These are phyloP conservation scores for Drosophila setifemur DNA, from an alignment of 1,140 invertebrate species.

Conservation along the genomic window DNA sequence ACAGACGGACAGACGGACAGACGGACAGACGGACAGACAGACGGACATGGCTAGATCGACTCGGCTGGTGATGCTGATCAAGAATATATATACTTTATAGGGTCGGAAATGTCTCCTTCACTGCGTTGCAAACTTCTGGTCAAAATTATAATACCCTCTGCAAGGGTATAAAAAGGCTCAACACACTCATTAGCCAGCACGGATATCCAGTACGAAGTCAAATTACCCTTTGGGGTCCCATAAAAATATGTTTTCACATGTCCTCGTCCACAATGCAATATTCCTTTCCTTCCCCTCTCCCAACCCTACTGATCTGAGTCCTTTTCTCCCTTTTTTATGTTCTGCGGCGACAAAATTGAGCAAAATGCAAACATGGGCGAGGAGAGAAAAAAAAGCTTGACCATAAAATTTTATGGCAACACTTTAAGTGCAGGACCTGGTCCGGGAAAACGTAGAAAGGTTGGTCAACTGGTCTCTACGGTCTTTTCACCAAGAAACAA, in stretches of 20 bases:
- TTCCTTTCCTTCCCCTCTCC: not conserved
- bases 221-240: constrained; percentile 53
- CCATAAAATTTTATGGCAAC: constrained; percentile 57
- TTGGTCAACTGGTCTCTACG: constrained; percentile 27
- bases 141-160: too few species aligned
- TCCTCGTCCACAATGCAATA: constrained; percentile 40
- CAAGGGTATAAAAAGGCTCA: constrained; percentile 50
- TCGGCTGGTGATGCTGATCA: too few species aligned
- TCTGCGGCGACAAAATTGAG: constrained; percentile 51
- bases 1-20: too few species aligned
- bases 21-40: too few species aligned
- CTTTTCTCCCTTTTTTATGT: constrained; percentile 28
- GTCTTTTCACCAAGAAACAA: constrained; percentile 30
- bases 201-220: constrained; percentile 37
- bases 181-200: constrained; percentile 46
- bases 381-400: constrained; percentile 14
- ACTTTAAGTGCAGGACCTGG: constrained; percentile 38
- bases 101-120: too few species aligned
- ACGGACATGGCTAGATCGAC: too few species aligned
- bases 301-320: not conserved
- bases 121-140: too few species aligned
- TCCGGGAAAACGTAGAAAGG: constrained; percentile 13
- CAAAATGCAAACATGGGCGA: constrained; percentile 46
- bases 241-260: constrained; percentile 60
- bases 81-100: too few species aligned